Evolutionary conservation across 2,113 vertebrate species (phyloP).

Genomic region (Nansenia antarctica): DNA sequence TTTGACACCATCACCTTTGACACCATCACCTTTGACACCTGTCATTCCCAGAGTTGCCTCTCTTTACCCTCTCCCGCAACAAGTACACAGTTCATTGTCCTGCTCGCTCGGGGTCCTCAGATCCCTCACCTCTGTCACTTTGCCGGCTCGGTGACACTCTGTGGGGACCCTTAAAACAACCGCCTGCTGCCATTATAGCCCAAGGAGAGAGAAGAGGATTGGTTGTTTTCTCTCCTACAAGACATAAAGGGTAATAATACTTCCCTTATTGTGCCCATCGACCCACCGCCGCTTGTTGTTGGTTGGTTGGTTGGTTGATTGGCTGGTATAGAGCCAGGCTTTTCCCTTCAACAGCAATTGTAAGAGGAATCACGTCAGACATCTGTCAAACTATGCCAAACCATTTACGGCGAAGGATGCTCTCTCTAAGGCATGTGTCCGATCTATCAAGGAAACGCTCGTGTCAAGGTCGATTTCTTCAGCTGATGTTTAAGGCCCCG

Average conservation of each 20-base stretch:
- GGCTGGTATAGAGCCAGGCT: too few relatives aligned
- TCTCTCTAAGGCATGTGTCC: not conserved
- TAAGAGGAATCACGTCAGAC: not conserved
- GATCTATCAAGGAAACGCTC: not conserved
- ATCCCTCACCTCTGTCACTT: conserved; percentile 52
- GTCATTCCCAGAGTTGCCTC: conserved; percentile 67
- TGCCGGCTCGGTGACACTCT: conserved; percentile 50
- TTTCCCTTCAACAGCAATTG: not conserved
- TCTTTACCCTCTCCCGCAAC: conserved; percentile 55
- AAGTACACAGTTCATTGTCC: conserved; percentile 53
- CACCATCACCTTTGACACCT: conserved; percentile 62
- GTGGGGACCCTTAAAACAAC: conserved; percentile 57
- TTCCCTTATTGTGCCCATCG: conserved; percentile 25
- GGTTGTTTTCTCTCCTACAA: conserved; percentile 43
- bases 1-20: conserved; percentile 61
- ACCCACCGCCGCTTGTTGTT: too few relatives aligned
- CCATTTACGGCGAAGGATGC: not conserved
- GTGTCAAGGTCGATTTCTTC: not conserved
- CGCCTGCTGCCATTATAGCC: conserved; percentile 44
- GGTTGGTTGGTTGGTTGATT: too few relatives aligned
- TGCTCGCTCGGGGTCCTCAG: not conserved
- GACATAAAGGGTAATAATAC: conserved; percentile 65
- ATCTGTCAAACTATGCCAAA: not conserved
- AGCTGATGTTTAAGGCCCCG: not conserved
- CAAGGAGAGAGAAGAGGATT: conserved; percentile 44